Conservation (phyloP, 2,888 invertebrate genomes). For the Eilema depressum region DNA sequence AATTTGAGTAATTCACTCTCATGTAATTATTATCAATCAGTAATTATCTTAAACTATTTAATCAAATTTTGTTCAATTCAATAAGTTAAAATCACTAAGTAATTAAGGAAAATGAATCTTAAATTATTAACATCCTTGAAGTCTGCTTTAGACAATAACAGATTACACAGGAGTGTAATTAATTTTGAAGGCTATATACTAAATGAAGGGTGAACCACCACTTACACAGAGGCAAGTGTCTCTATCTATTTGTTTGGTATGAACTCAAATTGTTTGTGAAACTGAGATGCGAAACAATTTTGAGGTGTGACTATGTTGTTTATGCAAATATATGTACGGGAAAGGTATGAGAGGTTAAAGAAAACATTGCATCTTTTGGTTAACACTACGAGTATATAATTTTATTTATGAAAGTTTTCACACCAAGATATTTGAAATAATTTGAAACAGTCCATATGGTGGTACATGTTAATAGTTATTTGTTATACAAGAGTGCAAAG, state of each 20-base stretch:
- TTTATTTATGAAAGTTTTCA: too few species aligned
- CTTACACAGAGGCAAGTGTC: conserved; percentile 32
- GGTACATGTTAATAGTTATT: too few species aligned
- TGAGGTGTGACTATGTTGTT: conserved; percentile 31
- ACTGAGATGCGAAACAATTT: conserved; percentile 46
- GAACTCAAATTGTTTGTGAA: conserved; percentile 60
- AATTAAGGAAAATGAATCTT: not conserved
- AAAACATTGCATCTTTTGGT: too few species aligned
- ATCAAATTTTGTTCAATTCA: conserved; percentile 1
- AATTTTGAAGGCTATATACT: conserved; percentile 30
- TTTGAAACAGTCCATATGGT: too few species aligned
- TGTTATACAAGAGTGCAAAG: too few species aligned
- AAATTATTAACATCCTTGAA: conserved; percentile 19
- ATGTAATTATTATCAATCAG: not conserved
- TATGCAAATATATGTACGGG: not conserved
- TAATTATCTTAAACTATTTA: conserved; percentile 5
- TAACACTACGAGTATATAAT: too few species aligned
- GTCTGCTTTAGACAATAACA: conserved; percentile 30
- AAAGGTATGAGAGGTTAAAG: too few species aligned
- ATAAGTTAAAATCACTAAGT: conserved; percentile 2
- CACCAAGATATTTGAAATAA: too few species aligned
- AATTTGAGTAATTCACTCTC: not conserved
- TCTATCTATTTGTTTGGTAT: conserved; percentile 48
- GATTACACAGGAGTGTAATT: conserved; percentile 32
- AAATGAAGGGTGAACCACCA: conserved; percentile 18